phyloP scores from a whole-genome alignment of 2,888 invertebrate genomes.

The Drosophila imparisetae region DNA sequence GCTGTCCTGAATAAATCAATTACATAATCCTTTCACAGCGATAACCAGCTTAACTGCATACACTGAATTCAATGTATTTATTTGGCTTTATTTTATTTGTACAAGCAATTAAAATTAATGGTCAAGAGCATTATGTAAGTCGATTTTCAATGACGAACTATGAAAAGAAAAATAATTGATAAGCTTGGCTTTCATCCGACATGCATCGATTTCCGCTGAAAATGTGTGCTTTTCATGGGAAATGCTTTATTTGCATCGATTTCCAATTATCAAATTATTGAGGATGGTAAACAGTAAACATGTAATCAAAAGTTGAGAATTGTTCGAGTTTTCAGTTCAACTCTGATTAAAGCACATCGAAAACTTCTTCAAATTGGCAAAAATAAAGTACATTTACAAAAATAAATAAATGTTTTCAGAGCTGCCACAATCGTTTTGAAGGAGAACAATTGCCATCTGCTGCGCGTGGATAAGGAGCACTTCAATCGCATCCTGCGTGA shows the following conservation, averaged over 20 bases:
- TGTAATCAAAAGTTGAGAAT: constrained; percentile 31
- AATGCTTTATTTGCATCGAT: constrained; percentile 25
- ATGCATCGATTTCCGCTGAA: constrained; percentile 18
- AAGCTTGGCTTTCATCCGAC: neutral
- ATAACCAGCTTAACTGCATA: constrained; percentile 2
- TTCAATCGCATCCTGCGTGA: constrained; percentile 93
- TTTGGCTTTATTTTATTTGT: constrained; percentile 18
- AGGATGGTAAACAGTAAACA: constrained; percentile 15
- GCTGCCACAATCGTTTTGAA: constrained; percentile 92
- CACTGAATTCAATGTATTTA: constrained; percentile 11
- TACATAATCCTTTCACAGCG: neutral
- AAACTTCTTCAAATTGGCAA: constrained; percentile 11
- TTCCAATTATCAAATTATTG: constrained; percentile 7
- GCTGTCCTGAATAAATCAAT: constrained; percentile 13
- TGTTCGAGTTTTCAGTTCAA: neutral
- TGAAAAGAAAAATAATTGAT: constrained; percentile 23
- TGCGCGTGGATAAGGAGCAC: constrained; percentile 93
- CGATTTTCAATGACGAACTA: neutral
- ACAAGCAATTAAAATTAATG: neutral
- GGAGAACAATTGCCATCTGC: constrained; percentile 93
- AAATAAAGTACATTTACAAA: neutral
- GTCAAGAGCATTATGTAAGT: neutral
- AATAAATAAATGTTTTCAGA: constrained; percentile 82
- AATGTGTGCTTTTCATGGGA: neutral
- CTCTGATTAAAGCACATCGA: constrained; percentile 2